Conservation (phyloP, 2,888 invertebrate genomes). For the Drosophila sordidapex region DNA sequence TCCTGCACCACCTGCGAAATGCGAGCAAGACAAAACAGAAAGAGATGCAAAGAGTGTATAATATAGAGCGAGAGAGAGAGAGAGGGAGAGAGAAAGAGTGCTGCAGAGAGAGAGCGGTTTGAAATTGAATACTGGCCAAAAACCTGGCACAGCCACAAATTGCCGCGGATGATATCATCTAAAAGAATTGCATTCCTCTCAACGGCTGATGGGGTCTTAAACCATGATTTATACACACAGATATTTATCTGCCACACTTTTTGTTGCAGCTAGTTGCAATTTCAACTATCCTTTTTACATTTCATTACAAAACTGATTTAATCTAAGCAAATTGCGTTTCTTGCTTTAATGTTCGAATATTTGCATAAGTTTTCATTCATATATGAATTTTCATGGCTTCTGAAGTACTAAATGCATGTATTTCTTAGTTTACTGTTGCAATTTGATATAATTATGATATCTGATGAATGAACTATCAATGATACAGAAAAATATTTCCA, state of each 20-base stretch:
- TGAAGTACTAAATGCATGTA: not conserved
- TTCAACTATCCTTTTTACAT: slow-evolving; percentile 7
- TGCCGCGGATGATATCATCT: slow-evolving; percentile 31
- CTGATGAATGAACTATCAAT: not conserved
- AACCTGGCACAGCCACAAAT: slow-evolving; percentile 8
- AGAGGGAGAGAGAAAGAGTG: not conserved
- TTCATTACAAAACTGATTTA: not conserved
- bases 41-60: not conserved
- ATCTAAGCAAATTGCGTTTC: not conserved
- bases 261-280: not conserved
- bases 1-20: slow-evolving; percentile 94
- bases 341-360: not conserved
- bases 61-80: not conserved
- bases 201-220: slow-evolving; percentile 9
- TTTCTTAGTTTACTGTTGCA: not conserved
- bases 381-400: not conserved
- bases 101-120: slow-evolving; percentile 40
- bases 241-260: slow-evolving; percentile 1
- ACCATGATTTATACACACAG: slow-evolving; percentile 20
- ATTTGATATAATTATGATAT: not conserved
- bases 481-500: too few species aligned
- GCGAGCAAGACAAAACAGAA: not conserved
- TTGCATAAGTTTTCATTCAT: not conserved
- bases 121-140: slow-evolving; percentile 44
- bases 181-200: slow-evolving; percentile 19